Evolutionary conservation across 2,797 vertebrate species (phyloP).

Genomic region (Bufotes viridis): DNA sequence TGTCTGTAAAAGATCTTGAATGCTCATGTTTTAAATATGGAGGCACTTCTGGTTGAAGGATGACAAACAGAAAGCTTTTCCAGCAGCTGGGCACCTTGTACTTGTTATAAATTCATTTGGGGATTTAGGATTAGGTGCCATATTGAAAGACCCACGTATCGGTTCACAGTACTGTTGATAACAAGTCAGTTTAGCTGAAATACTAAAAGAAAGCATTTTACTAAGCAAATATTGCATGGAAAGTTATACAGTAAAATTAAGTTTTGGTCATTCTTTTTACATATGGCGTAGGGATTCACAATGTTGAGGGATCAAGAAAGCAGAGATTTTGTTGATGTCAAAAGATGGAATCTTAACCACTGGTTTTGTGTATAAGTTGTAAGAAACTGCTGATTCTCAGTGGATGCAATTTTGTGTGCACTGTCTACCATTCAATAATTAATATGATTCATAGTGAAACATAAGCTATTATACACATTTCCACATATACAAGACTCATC

Average conservation of each 20-base stretch:
- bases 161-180: not conserved
- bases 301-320: too few species aligned
- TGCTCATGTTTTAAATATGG: slow-evolving; percentile 57
- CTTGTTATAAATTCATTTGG: slow-evolving; percentile 8
- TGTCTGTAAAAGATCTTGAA: slow-evolving; percentile 38
- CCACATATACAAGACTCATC: too few species aligned
- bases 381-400: not conserved
- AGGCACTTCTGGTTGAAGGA: slow-evolving; percentile 30
- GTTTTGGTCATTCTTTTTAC: not conserved
- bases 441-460: too few species aligned
- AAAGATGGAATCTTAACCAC: not conserved
- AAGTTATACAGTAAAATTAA: not conserved
- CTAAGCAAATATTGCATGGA: not conserved
- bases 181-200: not conserved
- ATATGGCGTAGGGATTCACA: not conserved
- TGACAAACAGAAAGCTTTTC: slow-evolving; percentile 25
- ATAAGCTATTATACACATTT: too few species aligned
- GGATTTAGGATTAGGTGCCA: not conserved
- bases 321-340: not conserved
- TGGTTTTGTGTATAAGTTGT: too few species aligned
- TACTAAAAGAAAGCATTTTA: not conserved
- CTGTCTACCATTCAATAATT: too few species aligned
- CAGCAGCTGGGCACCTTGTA: slow-evolving; percentile 28
- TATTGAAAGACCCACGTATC: not conserved
- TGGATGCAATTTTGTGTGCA: not conserved